Evolutionary conservation across 2,797 vertebrate species (phyloP).

Genomic region (Lithobates pipiens): DNA sequence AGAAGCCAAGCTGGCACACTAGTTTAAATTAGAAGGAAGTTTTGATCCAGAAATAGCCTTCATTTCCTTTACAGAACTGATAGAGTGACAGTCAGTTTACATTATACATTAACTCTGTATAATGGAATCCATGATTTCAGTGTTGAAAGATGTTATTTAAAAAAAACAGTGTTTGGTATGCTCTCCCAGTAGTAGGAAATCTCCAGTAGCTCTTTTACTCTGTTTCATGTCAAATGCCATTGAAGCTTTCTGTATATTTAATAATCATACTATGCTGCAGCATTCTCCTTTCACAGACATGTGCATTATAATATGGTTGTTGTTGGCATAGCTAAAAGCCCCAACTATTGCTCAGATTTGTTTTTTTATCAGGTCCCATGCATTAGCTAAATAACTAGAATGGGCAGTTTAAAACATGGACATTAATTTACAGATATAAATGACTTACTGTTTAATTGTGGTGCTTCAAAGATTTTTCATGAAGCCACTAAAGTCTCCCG

Average conservation of each 20-base stretch:
- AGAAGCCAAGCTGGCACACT: slow-evolving; percentile 23
- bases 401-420: neutral
- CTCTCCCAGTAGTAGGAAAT: slow-evolving; percentile 52
- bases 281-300: neutral
- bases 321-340: neutral
- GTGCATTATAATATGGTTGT: neutral
- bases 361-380: neutral
- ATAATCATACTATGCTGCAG: neutral
- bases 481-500: too few species aligned
- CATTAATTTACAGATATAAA: too few species aligned
- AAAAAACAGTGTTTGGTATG: slow-evolving; percentile 43
- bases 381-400: neutral
- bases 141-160: slow-evolving; percentile 21
- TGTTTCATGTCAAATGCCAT: slow-evolving; percentile 45
- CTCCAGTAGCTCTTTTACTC: slow-evolving; percentile 29
- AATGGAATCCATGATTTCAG: slow-evolving; percentile 41
- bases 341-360: neutral
- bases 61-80: slow-evolving; percentile 19
- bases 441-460: too few species aligned
- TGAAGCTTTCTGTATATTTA: slow-evolving; percentile 19
- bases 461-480: too few species aligned
- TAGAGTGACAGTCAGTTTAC: slow-evolving; percentile 50
- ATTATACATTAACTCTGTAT: slow-evolving; percentile 29
- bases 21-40: slow-evolving; percentile 29
- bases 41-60: slow-evolving; percentile 39